These are phyloP conservation scores for Pangasius larnaudii DNA, from an alignment of 2,797 vertebrate genomes.

Conservation along the genomic window DNA sequence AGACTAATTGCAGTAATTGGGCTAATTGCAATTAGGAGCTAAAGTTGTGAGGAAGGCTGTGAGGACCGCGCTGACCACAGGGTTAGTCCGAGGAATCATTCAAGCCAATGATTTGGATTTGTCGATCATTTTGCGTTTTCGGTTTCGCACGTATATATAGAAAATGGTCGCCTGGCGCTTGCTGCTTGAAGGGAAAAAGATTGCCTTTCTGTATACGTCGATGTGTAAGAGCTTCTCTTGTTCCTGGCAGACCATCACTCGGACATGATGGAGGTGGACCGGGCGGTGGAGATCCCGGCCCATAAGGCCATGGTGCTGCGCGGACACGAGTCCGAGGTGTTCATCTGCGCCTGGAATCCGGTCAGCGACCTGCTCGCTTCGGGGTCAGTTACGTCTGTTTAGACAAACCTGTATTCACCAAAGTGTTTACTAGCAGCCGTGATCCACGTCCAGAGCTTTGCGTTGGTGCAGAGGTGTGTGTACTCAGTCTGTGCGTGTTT, in stretches of 20 bases:
- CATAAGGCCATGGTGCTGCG: constrained; percentile 97
- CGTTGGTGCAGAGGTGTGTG: background rate
- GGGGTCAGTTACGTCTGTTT: constrained; percentile 79
- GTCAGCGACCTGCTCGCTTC: constrained; percentile 97
- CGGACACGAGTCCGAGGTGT: constrained; percentile 97
- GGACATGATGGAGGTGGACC: constrained; percentile 98
- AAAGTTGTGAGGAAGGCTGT: no score
- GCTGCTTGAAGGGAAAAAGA: no score
- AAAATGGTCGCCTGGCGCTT: background rate
- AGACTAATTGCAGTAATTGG: no score
- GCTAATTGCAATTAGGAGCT: no score
- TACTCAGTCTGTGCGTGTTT: constrained; percentile 6
- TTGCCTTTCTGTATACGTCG: background rate
- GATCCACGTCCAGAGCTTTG: background rate
- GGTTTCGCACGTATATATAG: no score
- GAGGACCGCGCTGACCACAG: no score
- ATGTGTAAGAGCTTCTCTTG: background rate
- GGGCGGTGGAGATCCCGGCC: constrained; percentile 95
- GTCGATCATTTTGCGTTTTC: no score
- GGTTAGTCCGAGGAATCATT: no score
- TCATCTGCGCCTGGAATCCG: constrained; percentile 99
- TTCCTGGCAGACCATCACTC: constrained; percentile 87
- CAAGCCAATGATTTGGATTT: no score
- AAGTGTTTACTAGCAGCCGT: no score
- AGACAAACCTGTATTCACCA: background rate